phyloP scores from a whole-genome alignment of 2,113 vertebrate species.

The Mesembrinibis cayennensis region DNA sequence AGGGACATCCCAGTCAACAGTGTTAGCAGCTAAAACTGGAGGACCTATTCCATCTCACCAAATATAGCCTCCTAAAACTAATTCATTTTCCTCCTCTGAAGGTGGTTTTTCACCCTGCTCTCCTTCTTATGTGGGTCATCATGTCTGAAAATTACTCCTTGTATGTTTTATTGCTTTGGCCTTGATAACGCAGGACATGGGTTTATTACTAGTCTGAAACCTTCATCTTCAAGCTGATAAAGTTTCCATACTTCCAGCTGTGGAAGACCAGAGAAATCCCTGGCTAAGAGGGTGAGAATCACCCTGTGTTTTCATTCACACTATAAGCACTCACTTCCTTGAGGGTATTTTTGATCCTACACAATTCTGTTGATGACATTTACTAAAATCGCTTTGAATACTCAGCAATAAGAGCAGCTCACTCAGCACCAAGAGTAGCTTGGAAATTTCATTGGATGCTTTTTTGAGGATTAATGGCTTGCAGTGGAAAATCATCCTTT shows the following conservation, averaged over 20 bases:
- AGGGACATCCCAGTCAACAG: background rate
- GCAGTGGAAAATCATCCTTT: background rate
- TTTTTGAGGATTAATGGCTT: background rate
- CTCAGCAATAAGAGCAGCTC: background rate
- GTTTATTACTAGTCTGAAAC: background rate
- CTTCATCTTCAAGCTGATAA: background rate
- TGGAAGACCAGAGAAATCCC: background rate
- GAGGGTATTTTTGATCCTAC: background rate
- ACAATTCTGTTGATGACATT: background rate
- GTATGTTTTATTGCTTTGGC: background rate
- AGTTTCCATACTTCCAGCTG: background rate
- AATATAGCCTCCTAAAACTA: background rate
- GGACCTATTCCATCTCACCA: background rate
- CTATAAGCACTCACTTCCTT: background rate
- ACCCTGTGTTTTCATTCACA: background rate
- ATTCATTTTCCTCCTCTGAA: background rate
- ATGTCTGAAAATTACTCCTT: background rate
- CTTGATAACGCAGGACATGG: background rate
- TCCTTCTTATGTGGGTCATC: background rate
- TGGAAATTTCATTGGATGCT: background rate
- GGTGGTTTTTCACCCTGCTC: background rate
- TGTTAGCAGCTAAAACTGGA: background rate
- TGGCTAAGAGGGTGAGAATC: background rate
- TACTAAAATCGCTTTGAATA: background rate
- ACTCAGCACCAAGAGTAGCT: background rate